Conservation (phyloP, 2,113 vertebrate genomes). For the Reinhardtius hippoglossoides region DNA sequence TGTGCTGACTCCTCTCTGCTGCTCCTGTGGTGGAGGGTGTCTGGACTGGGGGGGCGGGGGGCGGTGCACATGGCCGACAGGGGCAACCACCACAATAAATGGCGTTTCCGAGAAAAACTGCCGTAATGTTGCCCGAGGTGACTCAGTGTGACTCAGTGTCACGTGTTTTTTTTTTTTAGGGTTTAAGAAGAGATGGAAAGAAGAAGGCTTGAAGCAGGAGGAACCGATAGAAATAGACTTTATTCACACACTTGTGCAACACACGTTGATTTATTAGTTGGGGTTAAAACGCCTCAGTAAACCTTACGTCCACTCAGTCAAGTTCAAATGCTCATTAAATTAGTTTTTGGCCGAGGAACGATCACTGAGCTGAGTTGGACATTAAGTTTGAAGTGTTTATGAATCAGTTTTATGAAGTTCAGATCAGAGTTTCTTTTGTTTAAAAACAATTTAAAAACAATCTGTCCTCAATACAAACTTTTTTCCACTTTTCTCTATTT, state of each 20-base stretch:
- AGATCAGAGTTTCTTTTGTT: too few species aligned
- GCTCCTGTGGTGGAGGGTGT: slow-evolving; percentile 54
- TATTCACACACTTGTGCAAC: not conserved
- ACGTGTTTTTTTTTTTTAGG: too few species aligned
- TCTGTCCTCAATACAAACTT: too few species aligned
- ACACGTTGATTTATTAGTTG: not conserved
- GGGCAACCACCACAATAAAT: not conserved
- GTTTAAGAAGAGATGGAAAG: not conserved
- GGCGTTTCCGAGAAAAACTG: not conserved
- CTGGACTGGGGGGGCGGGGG: slow-evolving; percentile 1
- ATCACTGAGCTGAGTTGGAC: not conserved
- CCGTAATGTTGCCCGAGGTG: not conserved
- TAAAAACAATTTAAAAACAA: too few species aligned
- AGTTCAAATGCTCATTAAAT: not conserved
- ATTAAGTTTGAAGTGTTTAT: not conserved
- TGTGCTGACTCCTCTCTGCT: slow-evolving; percentile 81
- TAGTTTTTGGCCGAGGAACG: not conserved
- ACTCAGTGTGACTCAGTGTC: not conserved
- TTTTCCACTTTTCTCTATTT: too few species aligned
- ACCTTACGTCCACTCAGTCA: not conserved
- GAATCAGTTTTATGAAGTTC: not conserved
- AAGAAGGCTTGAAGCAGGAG: not conserved
- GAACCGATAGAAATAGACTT: not conserved
- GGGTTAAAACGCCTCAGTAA: not conserved
- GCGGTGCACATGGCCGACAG: slow-evolving; percentile 33